A percentile compares a stretch with the other conserved stretches of the same genome.
phyloP scores from a whole-genome alignment of 2,888 invertebrate genomes.

The Xestia xanthographa region DNA sequence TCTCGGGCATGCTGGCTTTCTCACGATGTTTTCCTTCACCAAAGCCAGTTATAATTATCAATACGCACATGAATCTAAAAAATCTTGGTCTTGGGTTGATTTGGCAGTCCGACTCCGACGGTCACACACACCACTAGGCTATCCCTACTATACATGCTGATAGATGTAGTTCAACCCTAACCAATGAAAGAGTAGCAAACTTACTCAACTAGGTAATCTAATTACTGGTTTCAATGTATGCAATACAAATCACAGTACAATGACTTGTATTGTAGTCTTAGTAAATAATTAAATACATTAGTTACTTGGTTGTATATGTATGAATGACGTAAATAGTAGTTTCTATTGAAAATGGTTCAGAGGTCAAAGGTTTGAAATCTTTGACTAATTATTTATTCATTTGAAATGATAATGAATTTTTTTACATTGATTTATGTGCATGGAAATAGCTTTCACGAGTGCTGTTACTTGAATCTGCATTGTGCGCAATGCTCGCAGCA shows the following conservation, averaged over 20 bases:
- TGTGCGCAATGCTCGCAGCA: too few species aligned
- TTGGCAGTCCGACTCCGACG: too few species aligned
- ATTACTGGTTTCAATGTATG: constrained; percentile 30
- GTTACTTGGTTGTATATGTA: not conserved
- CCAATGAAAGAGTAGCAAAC: not conserved
- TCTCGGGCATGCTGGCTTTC: too few species aligned
- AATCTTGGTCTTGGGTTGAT: too few species aligned
- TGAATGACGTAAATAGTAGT: not conserved
- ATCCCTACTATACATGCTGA: too few species aligned
- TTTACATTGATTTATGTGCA: not conserved
- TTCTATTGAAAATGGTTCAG: constrained; percentile 6
- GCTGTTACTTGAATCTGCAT: not conserved
- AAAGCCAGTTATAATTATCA: too few species aligned
- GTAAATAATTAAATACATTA: constrained; percentile 4
- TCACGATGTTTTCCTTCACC: too few species aligned
- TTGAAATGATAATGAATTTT: not conserved
- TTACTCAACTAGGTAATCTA: constrained; percentile 20
- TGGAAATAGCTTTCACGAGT: not conserved
- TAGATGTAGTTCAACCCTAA: not conserved
- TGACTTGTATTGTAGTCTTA: constrained; percentile 26
- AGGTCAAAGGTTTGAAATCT: constrained; percentile 16
- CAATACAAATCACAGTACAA: constrained; percentile 33
- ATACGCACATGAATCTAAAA: too few species aligned
- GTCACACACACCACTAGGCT: too few species aligned
- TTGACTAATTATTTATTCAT: not conserved